Evolutionary conservation across 2,797 vertebrate genomes (phyloP).

Genomic region (Aldrovandia affinis): DNA sequence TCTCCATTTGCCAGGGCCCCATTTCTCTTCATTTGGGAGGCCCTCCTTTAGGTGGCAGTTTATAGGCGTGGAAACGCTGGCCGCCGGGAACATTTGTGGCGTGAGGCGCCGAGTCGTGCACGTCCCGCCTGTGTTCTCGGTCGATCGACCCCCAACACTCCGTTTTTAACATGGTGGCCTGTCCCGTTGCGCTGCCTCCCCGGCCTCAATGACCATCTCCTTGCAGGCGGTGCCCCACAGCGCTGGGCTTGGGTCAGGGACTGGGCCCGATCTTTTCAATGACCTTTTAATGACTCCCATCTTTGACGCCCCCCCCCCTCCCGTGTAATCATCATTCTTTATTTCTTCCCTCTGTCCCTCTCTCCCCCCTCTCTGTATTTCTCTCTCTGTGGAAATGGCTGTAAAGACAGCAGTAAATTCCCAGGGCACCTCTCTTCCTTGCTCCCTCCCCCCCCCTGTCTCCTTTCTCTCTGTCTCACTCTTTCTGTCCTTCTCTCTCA

Average conservation of each 20-base stretch:
- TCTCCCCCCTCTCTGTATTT: not conserved
- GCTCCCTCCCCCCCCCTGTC: not conserved
- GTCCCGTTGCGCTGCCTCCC: constrained; percentile 39
- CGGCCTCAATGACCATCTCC: constrained; percentile 45
- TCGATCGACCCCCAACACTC: not conserved
- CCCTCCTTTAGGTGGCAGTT: no score
- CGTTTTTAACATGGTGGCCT: constrained; percentile 41
- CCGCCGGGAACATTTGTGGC: not conserved
- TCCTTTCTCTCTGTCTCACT: not conserved
- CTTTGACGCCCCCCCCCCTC: constrained; percentile 16
- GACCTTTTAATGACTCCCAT: constrained; percentile 37
- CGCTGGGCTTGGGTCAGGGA: constrained; percentile 39
- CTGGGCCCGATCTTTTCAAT: constrained; percentile 37
- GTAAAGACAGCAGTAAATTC: no score
- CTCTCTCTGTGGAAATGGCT: not conserved
- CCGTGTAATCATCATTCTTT: constrained; percentile 22
- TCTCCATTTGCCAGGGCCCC: no score
- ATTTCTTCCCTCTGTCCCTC: constrained; percentile 13
- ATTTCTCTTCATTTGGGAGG: no score
- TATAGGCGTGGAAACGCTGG: no score
- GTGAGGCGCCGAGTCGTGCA: not conserved
- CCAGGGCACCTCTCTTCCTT: constrained; percentile 25
- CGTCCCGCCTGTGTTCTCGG: not conserved
- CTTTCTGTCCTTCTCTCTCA: constrained; percentile 24
- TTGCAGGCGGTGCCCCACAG: constrained; percentile 28